phyloP scores from a whole-genome alignment of 2,888 invertebrate genomes.

The Emmelina monodactyla region DNA sequence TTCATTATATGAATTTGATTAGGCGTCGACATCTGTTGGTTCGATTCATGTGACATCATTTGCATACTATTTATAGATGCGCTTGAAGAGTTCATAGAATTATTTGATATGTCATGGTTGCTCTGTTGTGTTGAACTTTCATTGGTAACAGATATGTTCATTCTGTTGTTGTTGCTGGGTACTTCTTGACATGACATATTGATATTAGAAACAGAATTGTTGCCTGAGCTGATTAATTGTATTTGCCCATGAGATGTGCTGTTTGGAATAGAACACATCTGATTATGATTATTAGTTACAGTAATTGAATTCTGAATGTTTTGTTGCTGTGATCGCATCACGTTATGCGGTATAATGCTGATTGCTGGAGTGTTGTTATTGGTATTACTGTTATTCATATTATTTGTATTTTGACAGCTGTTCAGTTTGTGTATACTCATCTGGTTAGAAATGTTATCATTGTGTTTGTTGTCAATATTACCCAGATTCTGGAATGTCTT shows the following conservation, averaged over 20 bases:
- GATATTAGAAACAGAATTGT: constrained; percentile 44
- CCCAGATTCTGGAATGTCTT: constrained; percentile 55
- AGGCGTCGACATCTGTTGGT: constrained; percentile 28
- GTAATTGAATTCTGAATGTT: constrained; percentile 44
- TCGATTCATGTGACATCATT: constrained; percentile 44
- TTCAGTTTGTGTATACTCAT: constrained; percentile 51
- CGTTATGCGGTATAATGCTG: constrained; percentile 51
- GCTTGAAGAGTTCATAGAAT: constrained; percentile 28
- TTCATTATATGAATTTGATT: constrained; percentile 61
- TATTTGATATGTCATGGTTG: constrained; percentile 37
- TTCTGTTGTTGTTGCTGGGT: constrained; percentile 39
- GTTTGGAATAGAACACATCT: constrained; percentile 48
- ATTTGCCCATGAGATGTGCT: constrained; percentile 41
- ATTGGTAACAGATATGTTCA: constrained; percentile 35
- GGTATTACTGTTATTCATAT: too few species aligned
- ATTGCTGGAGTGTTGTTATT: constrained; percentile 38
- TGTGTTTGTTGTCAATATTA: constrained; percentile 42
- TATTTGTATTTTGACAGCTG: constrained; percentile 50
- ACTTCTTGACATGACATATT: constrained; percentile 53
- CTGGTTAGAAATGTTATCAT: constrained; percentile 37
- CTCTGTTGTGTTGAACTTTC: constrained; percentile 38
- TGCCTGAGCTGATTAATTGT: constrained; percentile 49
- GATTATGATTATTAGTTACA: constrained; percentile 41
- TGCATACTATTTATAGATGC: constrained; percentile 48
- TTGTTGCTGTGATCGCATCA: constrained; percentile 35